A percentile compares a stretch with the other conserved stretches of the same genome.
Evolutionary conservation across 1,140 invertebrate genomes (phyloP).

Genomic region (Calliopsis andreniformis): DNA sequence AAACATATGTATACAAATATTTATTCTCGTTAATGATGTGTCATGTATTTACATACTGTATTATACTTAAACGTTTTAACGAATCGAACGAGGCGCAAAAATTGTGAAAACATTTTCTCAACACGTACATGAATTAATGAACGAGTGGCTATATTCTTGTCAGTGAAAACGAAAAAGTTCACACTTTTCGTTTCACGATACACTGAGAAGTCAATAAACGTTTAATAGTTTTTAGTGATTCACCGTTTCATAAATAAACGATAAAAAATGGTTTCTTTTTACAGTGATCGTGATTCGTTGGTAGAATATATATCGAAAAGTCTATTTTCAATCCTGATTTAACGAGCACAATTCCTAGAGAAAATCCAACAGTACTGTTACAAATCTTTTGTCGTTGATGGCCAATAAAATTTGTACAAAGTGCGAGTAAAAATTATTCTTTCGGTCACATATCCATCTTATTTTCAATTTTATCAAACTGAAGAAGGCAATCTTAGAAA

Average conservation of each 20-base stretch:
- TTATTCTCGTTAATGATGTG: slow-evolving; percentile 17
- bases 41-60: slow-evolving; percentile 17
- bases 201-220: background rate
- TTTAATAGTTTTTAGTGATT: background rate
- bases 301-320: background rate
- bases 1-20: slow-evolving; percentile 31
- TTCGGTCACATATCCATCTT: background rate
- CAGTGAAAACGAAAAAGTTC: background rate
- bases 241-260: background rate
- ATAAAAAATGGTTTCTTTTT: background rate
- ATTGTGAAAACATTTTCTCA: background rate
- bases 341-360: background rate
- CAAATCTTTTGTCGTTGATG: background rate
- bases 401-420: slow-evolving; percentile 2
- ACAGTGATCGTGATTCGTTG: background rate
- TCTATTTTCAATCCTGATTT: too few relatives aligned
- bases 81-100: background rate
- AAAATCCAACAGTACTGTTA: background rate
- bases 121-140: background rate
- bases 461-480: background rate
- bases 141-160: too few relatives aligned
- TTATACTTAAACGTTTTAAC: background rate
- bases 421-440: slow-evolving; percentile 42
- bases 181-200: background rate
- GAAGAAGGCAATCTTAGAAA: background rate